phyloP scores from a whole-genome alignment of 1,140 invertebrate species.

The Thaumetopoea pityocampa region DNA sequence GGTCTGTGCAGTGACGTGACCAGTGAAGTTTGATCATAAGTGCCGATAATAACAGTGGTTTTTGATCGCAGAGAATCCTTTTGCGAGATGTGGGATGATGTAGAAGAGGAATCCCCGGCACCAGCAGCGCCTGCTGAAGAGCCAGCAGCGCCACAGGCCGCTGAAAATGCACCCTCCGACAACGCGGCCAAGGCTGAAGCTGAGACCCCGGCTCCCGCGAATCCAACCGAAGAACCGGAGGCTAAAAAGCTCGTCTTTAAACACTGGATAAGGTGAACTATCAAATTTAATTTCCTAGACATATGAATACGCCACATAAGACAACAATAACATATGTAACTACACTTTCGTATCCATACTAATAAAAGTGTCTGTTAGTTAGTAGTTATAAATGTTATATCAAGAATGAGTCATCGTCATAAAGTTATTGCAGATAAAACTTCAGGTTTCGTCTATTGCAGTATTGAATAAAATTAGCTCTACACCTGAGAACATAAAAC shows the following conservation, averaged over 20 bases:
- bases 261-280: conserved; percentile 82
- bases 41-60: conserved; percentile 32
- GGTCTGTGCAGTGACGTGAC: conserved; percentile 45
- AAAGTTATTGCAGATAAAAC: too few relatives aligned
- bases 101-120: conserved; percentile 51
- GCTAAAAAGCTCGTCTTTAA: conserved; percentile 78
- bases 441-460: too few relatives aligned
- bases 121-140: conserved; percentile 31
- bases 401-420: too few relatives aligned
- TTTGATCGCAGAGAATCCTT: conserved; percentile 51
- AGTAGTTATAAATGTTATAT: too few relatives aligned
- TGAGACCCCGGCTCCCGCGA: conserved; percentile 78
- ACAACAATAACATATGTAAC: too few relatives aligned
- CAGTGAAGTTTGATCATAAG: conserved; percentile 24
- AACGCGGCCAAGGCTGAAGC: conserved; percentile 64
- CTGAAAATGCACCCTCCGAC: conserved; percentile 42
- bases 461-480: too few relatives aligned
- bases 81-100: conserved; percentile 65
- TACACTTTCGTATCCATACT: too few relatives aligned
- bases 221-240: conserved; percentile 65
- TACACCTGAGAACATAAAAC: too few relatives aligned
- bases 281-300: not conserved
- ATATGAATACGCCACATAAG: too few relatives aligned
- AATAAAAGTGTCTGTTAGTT: too few relatives aligned
- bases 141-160: conserved; percentile 32